Percentiles rank a stretch among this genome's conserved stretches.
Evolutionary conservation across 2,113 vertebrate species (phyloP).

Genomic region (Puntigrus tetrazona): DNA sequence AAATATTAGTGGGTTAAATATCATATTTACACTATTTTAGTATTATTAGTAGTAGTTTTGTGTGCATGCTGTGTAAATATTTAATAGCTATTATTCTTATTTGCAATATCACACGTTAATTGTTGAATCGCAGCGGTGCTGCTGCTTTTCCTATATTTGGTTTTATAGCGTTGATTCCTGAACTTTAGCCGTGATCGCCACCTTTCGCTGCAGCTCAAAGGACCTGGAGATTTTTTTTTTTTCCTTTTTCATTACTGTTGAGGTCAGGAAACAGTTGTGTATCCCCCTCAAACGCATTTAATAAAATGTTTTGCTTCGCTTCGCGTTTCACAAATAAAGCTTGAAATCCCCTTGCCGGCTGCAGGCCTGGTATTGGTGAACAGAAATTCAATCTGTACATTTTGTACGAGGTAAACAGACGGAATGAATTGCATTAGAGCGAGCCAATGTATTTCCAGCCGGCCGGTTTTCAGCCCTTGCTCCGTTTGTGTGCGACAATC

Average conservation of each 20-base stretch:
- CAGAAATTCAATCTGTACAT: slow-evolving; percentile 89
- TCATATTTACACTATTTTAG: neutral
- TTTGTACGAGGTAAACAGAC: slow-evolving; percentile 87
- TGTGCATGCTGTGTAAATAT: neutral
- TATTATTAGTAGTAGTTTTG: neutral
- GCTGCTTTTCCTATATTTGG: neutral
- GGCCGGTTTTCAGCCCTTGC: slow-evolving; percentile 81
- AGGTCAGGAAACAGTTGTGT: slow-evolving; percentile 32
- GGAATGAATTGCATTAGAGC: slow-evolving; percentile 91
- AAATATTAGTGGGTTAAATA: neutral
- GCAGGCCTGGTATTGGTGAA: slow-evolving; percentile 78
- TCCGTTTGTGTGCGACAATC: slow-evolving; percentile 86
- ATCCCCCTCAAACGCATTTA: slow-evolving; percentile 40
- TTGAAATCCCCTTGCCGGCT: slow-evolving; percentile 68
- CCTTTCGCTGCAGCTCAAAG: slow-evolving; percentile 3
- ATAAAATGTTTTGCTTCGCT: slow-evolving; percentile 55
- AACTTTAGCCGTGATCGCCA: slow-evolving; percentile 15
- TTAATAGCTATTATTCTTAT: neutral
- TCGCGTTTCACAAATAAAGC: slow-evolving; percentile 55
- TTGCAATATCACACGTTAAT: neutral
- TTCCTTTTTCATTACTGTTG: slow-evolving; percentile 14
- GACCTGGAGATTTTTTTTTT: neutral
- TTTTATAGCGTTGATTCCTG: neutral
- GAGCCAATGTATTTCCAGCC: slow-evolving; percentile 84
- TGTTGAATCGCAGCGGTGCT: neutral